Evolutionary conservation across 2,113 vertebrate species (phyloP), one percentile per base, ranked within the genome.

Genomic region (Scortum barcoo): DNA sequence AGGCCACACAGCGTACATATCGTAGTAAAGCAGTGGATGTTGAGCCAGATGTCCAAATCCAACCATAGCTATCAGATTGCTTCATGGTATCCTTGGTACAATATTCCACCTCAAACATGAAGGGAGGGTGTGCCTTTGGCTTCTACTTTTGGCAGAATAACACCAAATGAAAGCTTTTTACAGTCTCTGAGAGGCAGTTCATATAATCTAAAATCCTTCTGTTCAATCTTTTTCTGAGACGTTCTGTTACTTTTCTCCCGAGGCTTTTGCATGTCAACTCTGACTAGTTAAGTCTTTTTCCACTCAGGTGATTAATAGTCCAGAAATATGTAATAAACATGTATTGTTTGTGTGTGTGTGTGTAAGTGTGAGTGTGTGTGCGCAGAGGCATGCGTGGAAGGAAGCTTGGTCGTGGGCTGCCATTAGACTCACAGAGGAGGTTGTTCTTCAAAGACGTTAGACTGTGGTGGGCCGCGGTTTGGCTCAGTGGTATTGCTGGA

Each of bases 41-140:
- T 77, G 80, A 84, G 65, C 84, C 84, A 74, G 83, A 86, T 81
- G 83, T 87, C 70, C 50, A 58, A 53, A 83, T 87, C 90, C 85
- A 90, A 90, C 66, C 81, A 86, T 58, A 90, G 88, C 77, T 89
- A 90, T 93, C 88, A 40, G 80, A 57, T 93, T 92, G 72, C 90
- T 87, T 78, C 48, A 78, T 48, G 71, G 68, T 83, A 81, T 89
- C 66, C 71, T 58, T 40, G n/a, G 72, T 77, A 48, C 78, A 72
- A 11, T 81, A 67, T 89, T 88, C 72, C 16, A 81, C 76, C 81
- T 91, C 84, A 72, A 82, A 86, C 77, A 78, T 54, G 76, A 84
- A 60, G 70, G 48, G 33, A 80, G 63, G 66, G 74, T 28, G 33
- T 57, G 58, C 26, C 38, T 87, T 63, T 83, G 79, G 70, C 33